Base-by-base conservation (phyloP, 1,140 invertebrate species). In the Hycleus cichorii region DNA sequence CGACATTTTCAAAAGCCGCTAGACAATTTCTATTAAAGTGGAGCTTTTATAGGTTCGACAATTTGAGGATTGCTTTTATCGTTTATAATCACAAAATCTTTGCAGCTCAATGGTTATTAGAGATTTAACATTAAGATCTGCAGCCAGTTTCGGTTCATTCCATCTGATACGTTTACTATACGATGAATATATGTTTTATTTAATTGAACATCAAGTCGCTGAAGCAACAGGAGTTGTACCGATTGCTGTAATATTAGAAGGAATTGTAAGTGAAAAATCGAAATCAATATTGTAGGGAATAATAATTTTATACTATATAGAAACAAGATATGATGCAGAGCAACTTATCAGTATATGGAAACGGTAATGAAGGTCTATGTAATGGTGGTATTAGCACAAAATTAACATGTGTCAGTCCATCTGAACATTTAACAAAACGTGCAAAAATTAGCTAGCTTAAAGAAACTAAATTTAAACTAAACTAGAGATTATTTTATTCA, bases 131-230 rank as follows among this genome's bases (percentile, higher is more conserved):
- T 77, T 97, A 48, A 81, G 96, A 69, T 97, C 93, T 62, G 96
- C 97, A 24, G 92, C 94, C 8, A 97, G 93, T 74, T 99, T 99
- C 79, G 97, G 97, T 39, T 97, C 94, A 54, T 99, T 99, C 78
- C 97, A 99, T 80, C 81, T 99, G 46, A 96, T 99, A 68, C 86
- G 96, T 45, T 79, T 99, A 62, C 80, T 99, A 18, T 98, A 96
- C 75, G 96, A 99, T 75, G 97, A 99, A 75, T 99, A 98, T 73
- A 97, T 99, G 89, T 97, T 97, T 79, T 98, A 97, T 76, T 80
- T 98, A 62, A 92, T 99, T 64, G 97, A 99, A 76, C 91, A 96
- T 74, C 89, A 93, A 75, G 93, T 99, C 25, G 96, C 97, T 18
- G 82, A 89, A 69, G 91, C 91, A 26, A 89, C 87, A 40, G 88